Percentiles rank a stretch among this genome's conserved stretches.
These are phyloP conservation scores for Rissa tridactyla DNA, from an alignment of 2,113 vertebrate species.

Conservation along the genomic window DNA sequence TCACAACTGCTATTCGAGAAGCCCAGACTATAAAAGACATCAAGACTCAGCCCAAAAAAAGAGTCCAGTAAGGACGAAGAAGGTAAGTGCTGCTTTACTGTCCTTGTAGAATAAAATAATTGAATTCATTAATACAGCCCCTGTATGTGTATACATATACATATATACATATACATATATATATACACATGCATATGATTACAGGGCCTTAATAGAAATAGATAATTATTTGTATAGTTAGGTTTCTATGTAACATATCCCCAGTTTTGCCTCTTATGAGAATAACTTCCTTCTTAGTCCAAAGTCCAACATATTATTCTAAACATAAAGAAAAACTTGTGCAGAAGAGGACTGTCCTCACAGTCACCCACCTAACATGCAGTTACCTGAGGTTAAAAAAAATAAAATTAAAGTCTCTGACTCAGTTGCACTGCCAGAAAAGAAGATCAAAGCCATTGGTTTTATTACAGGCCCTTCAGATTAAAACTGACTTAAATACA, in stretches of 20 bases:
- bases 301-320: not conserved
- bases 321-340: not conserved
- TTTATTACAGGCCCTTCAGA: constrained; percentile 24
- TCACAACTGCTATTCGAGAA: not conserved
- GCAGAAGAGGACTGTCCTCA: not conserved
- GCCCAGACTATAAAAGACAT: not conserved
- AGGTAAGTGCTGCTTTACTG: not conserved
- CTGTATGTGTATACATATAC: not conserved
- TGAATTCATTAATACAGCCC: not conserved
- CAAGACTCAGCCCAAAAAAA: not conserved
- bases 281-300: not conserved
- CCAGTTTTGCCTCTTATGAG: not conserved
- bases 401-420: not conserved
- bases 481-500: constrained; percentile 34
- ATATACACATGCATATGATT: not conserved
- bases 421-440: not conserved
- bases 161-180: not conserved
- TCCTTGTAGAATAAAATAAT: not conserved
- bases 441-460: constrained; percentile 6
- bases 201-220: not conserved
- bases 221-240: not conserved
- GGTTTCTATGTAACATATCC: not conserved
- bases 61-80: not conserved
- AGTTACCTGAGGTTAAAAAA: not conserved
- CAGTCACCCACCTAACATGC: not conserved